phyloP scores from a whole-genome alignment of 1,140 invertebrate species.

The Sinonovacula constricta region DNA sequence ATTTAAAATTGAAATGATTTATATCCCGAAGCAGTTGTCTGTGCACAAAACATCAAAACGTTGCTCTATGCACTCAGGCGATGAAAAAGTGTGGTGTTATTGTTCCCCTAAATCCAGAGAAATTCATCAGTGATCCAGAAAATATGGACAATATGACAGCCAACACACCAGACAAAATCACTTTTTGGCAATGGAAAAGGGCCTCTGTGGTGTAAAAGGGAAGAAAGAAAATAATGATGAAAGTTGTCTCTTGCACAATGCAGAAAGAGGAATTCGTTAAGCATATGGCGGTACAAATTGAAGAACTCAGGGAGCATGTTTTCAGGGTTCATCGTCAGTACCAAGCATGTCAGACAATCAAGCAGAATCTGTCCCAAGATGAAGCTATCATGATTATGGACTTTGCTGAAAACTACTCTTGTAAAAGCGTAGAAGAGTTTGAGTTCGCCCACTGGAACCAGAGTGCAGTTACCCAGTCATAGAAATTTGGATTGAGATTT shows the following conservation, averaged over 20 bases:
- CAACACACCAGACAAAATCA: too few species aligned
- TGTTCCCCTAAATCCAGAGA: too few species aligned
- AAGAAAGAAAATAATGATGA: constrained; percentile 28
- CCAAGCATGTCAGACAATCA: constrained; percentile 9
- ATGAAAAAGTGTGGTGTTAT: too few species aligned
- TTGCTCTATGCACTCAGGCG: too few species aligned
- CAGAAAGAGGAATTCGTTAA: constrained; percentile 23
- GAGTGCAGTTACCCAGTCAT: too few species aligned
- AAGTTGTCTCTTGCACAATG: constrained; percentile 6
- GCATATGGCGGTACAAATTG: not conserved
- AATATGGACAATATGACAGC: too few species aligned
- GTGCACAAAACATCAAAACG: too few species aligned
- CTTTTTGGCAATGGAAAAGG: constrained; percentile 43
- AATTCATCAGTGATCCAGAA: too few species aligned
- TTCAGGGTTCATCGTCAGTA: constrained; percentile 33
- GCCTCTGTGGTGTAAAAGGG: constrained; percentile 12
- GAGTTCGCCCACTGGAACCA: constrained; percentile 32
- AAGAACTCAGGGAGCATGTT: constrained; percentile 35
- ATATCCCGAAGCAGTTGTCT: too few species aligned
- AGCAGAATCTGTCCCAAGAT: constrained; percentile 42
- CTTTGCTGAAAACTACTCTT: constrained; percentile 53
- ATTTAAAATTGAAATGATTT: too few species aligned
- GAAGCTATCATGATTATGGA: constrained; percentile 50
- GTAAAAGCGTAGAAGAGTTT: constrained; percentile 30
- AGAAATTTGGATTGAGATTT: too few species aligned